Evolutionary conservation across 2,888 invertebrate genomes (phyloP).

Genomic region (Agrotis exclamationis): DNA sequence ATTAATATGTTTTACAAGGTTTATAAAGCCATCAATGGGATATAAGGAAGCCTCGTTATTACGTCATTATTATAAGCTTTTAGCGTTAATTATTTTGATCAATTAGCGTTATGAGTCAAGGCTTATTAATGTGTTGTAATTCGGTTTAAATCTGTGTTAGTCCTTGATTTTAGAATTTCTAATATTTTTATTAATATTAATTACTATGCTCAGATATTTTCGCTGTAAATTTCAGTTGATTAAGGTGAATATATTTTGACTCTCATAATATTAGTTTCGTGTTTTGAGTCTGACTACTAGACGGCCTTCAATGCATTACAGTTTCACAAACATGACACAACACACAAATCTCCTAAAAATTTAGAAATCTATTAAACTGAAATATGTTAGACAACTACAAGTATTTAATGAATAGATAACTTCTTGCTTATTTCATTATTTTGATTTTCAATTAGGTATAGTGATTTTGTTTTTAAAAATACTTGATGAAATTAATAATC

Average conservation of each 20-base stretch:
- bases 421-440: no score
- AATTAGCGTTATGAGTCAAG: constrained; percentile 4
- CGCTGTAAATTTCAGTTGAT: neutral
- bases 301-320: constrained; percentile 10
- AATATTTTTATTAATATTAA: constrained; percentile 16
- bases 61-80: constrained; percentile 3
- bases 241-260: neutral
- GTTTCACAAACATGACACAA: constrained; percentile 1
- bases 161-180: neutral
- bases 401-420: no score
- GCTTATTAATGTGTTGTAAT: constrained; percentile 4
- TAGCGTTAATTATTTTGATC: constrained; percentile 29
- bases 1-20: constrained; percentile 45
- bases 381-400: no score
- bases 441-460: no score
- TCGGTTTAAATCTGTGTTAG: constrained; percentile 2
- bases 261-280: neutral
- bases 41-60: constrained; percentile 11
- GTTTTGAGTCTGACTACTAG: constrained; percentile 12
- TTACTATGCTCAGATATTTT: neutral
- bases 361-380: no score
- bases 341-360: no score
- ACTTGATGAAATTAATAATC: no score
- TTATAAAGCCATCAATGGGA: constrained; percentile 20
- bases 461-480: no score